A percentile compares a stretch with the other conserved stretches of the same genome.
Conservation (phyloP, 2,888 invertebrate species). For the Zonitis immaculata region DNA sequence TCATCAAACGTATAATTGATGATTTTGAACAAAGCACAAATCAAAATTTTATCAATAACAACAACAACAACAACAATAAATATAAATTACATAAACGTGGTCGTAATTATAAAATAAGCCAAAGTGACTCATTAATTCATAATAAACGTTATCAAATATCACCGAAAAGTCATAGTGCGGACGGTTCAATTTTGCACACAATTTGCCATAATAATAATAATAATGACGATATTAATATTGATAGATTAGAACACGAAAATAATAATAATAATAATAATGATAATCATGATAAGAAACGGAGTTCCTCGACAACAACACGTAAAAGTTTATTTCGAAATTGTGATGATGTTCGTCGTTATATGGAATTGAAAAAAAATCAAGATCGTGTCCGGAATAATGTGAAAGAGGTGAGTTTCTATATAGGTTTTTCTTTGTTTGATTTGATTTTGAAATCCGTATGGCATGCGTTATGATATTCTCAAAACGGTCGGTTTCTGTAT, state of each 20-base stretch:
- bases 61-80: neutral
- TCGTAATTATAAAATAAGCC: conserved; percentile 31
- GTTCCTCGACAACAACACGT: conserved; percentile 8
- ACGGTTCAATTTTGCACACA: conserved; percentile 29
- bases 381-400: conserved; percentile 39
- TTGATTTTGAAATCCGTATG: too few species aligned
- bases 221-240: conserved; percentile 30
- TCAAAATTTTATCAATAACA: conserved; percentile 8
- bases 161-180: conserved; percentile 34
- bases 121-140: conserved; percentile 36
- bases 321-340: conserved; percentile 27
- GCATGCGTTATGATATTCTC: too few species aligned
- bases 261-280: conserved; percentile 32
- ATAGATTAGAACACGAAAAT: conserved; percentile 37
- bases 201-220: conserved; percentile 28
- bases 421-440: neutral
- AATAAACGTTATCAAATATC: conserved; percentile 34
- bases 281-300: neutral
- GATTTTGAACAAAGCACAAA: conserved; percentile 36
- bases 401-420: conserved; percentile 39
- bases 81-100: conserved; percentile 13
- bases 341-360: conserved; percentile 31
- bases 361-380: conserved; percentile 35
- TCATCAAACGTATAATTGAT: conserved; percentile 43
- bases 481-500: too few species aligned